These are phyloP conservation scores for Anguilla pacifica DNA, from an alignment of 2,797 vertebrate genomes.

Conservation along the genomic window DNA sequence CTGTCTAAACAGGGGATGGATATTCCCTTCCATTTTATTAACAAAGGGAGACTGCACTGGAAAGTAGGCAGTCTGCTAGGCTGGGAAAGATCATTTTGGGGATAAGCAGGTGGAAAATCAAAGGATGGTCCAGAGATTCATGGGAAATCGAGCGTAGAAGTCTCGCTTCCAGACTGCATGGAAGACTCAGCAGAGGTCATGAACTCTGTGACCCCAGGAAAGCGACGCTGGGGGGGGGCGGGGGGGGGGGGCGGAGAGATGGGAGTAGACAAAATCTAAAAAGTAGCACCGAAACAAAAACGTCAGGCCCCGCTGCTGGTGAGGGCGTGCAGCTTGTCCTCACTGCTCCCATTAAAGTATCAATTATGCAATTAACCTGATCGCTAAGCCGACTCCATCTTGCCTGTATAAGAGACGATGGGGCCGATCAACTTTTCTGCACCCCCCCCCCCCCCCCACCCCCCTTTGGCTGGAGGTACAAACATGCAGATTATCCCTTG, in stretches of 20 bases:
- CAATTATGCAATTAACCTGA: constrained; percentile 67
- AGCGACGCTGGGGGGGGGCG: too few relatives aligned
- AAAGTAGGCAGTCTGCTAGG: neutral
- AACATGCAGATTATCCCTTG: constrained; percentile 61
- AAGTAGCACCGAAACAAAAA: neutral
- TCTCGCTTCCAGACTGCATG: neutral
- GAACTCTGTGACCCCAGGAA: neutral
- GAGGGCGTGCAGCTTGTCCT: neutral
- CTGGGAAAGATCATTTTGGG: neutral
- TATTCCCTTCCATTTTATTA: neutral
- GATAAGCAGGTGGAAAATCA: neutral
- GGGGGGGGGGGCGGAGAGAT: neutral
- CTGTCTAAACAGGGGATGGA: neutral
- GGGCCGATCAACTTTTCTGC: constrained; percentile 47
- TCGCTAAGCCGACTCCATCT: constrained; percentile 56
- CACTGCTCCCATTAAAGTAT: constrained; percentile 57
- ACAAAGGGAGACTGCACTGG: neutral
- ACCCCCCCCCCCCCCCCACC: constrained; percentile 31
- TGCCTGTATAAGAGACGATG: constrained; percentile 50
- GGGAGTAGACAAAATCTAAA: neutral
- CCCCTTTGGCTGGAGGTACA: constrained; percentile 43
- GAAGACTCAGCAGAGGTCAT: neutral
- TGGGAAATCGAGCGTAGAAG: neutral
- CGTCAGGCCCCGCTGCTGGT: neutral
- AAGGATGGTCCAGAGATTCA: neutral